These are phyloP conservation scores for Narcine bancroftii DNA, from an alignment of 2,113 vertebrate genomes.

Conservation along the genomic window DNA sequence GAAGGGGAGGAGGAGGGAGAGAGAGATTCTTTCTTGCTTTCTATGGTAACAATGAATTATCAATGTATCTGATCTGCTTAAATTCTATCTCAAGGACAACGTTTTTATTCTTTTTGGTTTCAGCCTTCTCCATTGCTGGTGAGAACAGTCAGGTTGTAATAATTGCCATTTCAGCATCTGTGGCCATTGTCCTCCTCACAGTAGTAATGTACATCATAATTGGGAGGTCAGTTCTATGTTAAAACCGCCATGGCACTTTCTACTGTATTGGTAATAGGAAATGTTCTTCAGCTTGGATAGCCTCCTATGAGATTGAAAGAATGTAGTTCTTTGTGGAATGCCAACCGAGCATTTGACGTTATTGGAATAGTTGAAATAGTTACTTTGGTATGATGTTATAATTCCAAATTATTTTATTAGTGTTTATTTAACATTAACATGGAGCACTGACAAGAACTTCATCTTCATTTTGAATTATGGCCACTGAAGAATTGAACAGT, in stretches of 20 bases:
- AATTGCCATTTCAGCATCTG: conserved; percentile 85
- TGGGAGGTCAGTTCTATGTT: conserved; percentile 69
- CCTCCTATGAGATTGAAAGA: not conserved
- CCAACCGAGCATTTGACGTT: not conserved
- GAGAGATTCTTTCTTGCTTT: not conserved
- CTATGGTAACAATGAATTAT: not conserved
- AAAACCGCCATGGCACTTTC: not conserved
- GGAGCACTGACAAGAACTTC: not conserved
- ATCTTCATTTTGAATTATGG: not conserved
- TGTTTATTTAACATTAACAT: not conserved
- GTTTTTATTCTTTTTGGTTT: conserved; percentile 44
- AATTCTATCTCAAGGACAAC: too few relatives aligned
- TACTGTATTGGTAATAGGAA: not conserved
- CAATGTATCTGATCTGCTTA: not conserved
- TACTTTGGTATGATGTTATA: not conserved
- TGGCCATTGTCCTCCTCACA: conserved; percentile 87
- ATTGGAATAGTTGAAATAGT: not conserved
- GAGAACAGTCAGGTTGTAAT: conserved; percentile 92
- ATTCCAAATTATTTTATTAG: not conserved
- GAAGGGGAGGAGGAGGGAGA: not conserved
- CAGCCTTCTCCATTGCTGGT: conserved; percentile 94
- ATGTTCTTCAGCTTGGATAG: not conserved
- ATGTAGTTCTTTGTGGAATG: not conserved
- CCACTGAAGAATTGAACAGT: not conserved
- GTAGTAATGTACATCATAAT: conserved; percentile 84